Conservation (phyloP, 2,797 vertebrate species). For the Melanotaenia pygmaea region DNA sequence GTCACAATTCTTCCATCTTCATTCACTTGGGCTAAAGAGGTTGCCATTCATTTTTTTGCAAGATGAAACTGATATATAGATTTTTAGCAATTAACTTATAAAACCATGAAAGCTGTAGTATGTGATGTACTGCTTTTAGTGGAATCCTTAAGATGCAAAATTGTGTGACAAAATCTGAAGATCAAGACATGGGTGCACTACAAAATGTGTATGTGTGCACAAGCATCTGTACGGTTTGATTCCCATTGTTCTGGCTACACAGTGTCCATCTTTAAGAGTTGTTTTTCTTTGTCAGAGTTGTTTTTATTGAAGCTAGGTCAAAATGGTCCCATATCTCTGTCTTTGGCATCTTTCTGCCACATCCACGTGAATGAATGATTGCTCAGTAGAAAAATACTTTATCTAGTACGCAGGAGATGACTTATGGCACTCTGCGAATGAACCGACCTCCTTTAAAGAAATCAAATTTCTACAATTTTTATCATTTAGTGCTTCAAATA, state of each 20-base stretch:
- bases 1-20: constrained; percentile 6
- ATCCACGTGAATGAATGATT: background rate
- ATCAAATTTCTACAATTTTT: background rate
- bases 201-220: background rate
- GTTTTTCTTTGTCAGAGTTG: background rate
- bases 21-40: background rate
- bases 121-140: background rate
- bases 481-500: background rate
- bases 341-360: background rate
- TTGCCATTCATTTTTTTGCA: no score
- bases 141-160: background rate
- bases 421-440: background rate
- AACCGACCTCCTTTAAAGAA: background rate
- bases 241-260: background rate
- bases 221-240: background rate
- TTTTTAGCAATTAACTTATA: background rate
- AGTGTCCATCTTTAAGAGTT: background rate
- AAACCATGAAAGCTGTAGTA: background rate
- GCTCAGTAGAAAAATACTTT: background rate
- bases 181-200: background rate
- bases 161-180: background rate
- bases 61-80: background rate
- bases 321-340: background rate
- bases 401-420: background rate
- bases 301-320: background rate